phyloP scores from a whole-genome alignment of 2,797 vertebrate genomes.

The Cryptoprocta ferox region DNA sequence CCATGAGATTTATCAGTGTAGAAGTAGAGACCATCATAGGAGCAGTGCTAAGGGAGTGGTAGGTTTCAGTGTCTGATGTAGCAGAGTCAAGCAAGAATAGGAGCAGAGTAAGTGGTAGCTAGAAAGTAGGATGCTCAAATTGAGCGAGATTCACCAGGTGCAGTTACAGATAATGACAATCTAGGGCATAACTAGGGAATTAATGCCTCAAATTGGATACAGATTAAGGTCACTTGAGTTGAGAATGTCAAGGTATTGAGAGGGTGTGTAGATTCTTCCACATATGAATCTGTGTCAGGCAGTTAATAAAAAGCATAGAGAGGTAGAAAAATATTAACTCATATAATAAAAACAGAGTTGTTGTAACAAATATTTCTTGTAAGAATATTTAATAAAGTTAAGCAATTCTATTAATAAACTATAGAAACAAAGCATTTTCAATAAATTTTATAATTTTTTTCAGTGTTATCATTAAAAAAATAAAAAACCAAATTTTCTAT shows the following conservation, averaged over 20 bases:
- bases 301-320: slow-evolving; percentile 4
- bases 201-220: not conserved
- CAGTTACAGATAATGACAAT: not conserved
- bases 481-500: slow-evolving; percentile 33
- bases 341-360: slow-evolving; percentile 13
- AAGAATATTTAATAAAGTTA: slow-evolving; percentile 7
- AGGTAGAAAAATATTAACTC: slow-evolving; percentile 20
- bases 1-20: not conserved
- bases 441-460: slow-evolving; percentile 12
- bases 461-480: not conserved
- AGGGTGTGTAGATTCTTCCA: not conserved
- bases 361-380: not conserved
- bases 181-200: not conserved
- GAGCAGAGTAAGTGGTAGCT: not conserved
- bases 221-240: not conserved
- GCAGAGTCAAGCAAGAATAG: not conserved
- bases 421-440: slow-evolving; percentile 29
- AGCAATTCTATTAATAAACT: slow-evolving; percentile 26
- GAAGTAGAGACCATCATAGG: not conserved
- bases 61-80: not conserved
- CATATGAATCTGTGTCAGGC: not conserved
- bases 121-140: not conserved
- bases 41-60: not conserved
- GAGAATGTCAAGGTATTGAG: not conserved
- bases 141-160: not conserved